phyloP scores from a whole-genome alignment of 2,888 invertebrate species.

The Leptinotarsa tumamoca region DNA sequence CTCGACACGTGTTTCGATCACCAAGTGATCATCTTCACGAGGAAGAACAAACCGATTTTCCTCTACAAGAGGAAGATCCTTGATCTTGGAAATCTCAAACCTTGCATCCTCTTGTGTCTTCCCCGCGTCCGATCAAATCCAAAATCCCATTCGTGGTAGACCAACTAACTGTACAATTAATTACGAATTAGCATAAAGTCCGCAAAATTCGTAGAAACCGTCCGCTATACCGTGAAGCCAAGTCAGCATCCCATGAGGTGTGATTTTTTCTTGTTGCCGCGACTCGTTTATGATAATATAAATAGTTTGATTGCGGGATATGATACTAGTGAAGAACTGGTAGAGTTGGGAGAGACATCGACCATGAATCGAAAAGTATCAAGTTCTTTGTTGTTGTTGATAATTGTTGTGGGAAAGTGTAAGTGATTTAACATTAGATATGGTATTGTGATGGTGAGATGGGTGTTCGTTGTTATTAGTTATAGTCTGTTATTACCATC shows the following conservation, averaged over 20 bases:
- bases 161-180: constrained; percentile 10
- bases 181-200: constrained; percentile 18
- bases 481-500: neutral
- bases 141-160: neutral
- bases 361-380: constrained; percentile 44
- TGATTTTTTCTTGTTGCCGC: constrained; percentile 9
- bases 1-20: too few species aligned
- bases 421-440: constrained; percentile 36
- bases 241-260: constrained; percentile 11
- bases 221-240: constrained; percentile 5
- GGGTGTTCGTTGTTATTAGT: constrained; percentile 17
- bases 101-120: neutral
- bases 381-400: constrained; percentile 39
- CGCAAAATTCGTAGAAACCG: constrained; percentile 23
- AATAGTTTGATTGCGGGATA: constrained; percentile 39
- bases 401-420: constrained; percentile 39
- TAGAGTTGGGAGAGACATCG: constrained; percentile 40
- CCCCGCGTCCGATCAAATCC: constrained; percentile 3
- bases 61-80: too few species aligned
- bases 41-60: too few species aligned
- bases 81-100: neutral
- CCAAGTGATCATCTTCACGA: too few species aligned
- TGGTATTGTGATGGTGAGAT: constrained; percentile 29
- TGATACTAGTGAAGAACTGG: constrained; percentile 42
- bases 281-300: constrained; percentile 35